Conservation (phyloP, 1,140 invertebrate species). For the Euglossa dilemma region DNA sequence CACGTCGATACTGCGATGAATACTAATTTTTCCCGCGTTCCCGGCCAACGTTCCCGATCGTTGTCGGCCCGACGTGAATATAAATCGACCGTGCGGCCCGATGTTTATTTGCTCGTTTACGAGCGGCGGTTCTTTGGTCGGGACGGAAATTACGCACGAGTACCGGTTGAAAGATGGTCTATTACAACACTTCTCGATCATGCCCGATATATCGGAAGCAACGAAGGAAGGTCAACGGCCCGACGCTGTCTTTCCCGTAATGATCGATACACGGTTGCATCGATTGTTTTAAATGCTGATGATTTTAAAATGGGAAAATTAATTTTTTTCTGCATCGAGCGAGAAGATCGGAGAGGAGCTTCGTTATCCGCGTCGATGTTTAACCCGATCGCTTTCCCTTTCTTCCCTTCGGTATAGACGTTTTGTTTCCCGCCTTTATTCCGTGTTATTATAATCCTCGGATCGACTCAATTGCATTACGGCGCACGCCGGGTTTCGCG, state of each 20-base stretch:
- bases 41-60: not conserved
- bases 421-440: not conserved
- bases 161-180: not conserved
- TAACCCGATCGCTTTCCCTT: not conserved
- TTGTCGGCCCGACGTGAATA: not conserved
- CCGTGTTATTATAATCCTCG: not conserved
- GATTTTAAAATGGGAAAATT: not conserved
- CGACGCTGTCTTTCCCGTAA: not conserved
- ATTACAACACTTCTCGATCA: not conserved
- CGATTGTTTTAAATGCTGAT: not conserved
- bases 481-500: too few relatives aligned
- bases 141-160: not conserved
- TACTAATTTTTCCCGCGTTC: not conserved
- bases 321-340: not conserved
- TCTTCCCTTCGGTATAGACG: too few relatives aligned
- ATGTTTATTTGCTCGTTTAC: not conserved
- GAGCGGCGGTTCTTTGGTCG: not conserved
- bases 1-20: conserved; percentile 1
- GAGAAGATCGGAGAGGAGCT: not conserved
- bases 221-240: not conserved
- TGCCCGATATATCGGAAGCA: not conserved
- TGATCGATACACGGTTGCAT: not conserved
- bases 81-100: not conserved
- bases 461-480: not conserved
- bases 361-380: not conserved